Evolutionary conservation across 2,888 invertebrate genomes (phyloP).

Genomic region (Drosophila picticornis): DNA sequence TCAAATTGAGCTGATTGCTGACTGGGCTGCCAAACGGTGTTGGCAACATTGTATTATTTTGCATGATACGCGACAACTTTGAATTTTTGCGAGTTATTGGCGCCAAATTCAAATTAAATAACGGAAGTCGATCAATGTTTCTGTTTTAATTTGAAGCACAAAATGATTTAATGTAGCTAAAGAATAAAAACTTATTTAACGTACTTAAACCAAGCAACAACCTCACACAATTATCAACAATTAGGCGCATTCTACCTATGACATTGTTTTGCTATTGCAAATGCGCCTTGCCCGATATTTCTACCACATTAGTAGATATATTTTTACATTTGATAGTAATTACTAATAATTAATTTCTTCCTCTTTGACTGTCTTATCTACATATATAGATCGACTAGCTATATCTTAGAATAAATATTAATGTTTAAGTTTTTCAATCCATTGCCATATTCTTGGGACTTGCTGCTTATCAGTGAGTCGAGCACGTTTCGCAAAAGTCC

Average conservation of each 20-base stretch:
- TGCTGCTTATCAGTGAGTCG: background rate
- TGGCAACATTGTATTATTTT: background rate
- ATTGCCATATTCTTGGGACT: slow-evolving; percentile 1
- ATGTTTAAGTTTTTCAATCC: background rate
- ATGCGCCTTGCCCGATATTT: background rate
- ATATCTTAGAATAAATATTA: background rate
- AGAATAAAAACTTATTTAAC: too few relatives aligned
- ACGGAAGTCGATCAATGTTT: background rate
- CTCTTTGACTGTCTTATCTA: background rate
- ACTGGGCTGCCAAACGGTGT: background rate
- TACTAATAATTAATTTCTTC: background rate
- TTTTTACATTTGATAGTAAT: background rate
- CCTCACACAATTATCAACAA: background rate
- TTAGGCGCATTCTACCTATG: background rate
- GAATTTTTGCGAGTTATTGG: slow-evolving; percentile 11
- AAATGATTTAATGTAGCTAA: background rate
- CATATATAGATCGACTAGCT: background rate
- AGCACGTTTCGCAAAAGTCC: slow-evolving; percentile 22
- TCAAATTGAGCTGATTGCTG: too few relatives aligned
- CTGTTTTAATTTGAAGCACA: background rate
- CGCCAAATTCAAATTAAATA: slow-evolving; percentile 1
- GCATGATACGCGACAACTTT: background rate
- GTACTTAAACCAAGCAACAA: background rate
- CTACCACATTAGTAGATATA: background rate
- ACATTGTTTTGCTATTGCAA: background rate